These are phyloP conservation scores for Eurypyga helias DNA, from an alignment of 2,113 vertebrate genomes.

Conservation along the genomic window DNA sequence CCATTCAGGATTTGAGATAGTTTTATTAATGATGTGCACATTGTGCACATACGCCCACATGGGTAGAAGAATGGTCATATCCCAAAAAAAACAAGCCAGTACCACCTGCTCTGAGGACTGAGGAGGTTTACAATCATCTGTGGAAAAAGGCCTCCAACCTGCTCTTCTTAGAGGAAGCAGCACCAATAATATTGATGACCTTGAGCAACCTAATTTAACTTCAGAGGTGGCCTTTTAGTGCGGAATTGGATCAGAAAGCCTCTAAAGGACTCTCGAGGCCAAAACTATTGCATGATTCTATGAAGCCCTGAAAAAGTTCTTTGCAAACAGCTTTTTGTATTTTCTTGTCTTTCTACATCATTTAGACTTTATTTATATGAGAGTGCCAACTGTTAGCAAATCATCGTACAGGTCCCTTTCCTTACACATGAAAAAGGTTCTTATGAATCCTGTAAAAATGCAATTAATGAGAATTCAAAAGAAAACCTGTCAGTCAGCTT, in stretches of 20 bases:
- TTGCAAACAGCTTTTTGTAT: neutral
- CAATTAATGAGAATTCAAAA: neutral
- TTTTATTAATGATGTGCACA: fast-evolving
- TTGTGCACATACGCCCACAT: neutral
- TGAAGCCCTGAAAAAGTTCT: neutral
- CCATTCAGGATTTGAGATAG: neutral
- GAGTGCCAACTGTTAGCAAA: neutral
- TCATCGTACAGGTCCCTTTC: neutral
- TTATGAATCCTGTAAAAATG: neutral
- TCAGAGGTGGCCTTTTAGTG: neutral
- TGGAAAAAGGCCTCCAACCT: neutral
- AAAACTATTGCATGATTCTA: neutral
- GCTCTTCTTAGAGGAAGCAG: neutral
- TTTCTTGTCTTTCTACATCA: neutral
- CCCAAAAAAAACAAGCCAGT: neutral
- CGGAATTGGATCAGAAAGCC: neutral
- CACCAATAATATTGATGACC: neutral
- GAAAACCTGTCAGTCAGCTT: neutral
- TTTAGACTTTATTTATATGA: neutral
- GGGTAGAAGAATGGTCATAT: neutral
- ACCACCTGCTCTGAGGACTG: neutral
- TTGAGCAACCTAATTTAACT: neutral
- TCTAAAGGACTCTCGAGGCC: neutral
- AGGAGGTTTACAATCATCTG: neutral
- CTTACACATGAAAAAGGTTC: neutral